Percentiles rank a stretch among this genome's conserved stretches.
These are phyloP conservation scores for Sebastolobus alascanus DNA, from an alignment of 2,797 vertebrate species.

Conservation along the genomic window DNA sequence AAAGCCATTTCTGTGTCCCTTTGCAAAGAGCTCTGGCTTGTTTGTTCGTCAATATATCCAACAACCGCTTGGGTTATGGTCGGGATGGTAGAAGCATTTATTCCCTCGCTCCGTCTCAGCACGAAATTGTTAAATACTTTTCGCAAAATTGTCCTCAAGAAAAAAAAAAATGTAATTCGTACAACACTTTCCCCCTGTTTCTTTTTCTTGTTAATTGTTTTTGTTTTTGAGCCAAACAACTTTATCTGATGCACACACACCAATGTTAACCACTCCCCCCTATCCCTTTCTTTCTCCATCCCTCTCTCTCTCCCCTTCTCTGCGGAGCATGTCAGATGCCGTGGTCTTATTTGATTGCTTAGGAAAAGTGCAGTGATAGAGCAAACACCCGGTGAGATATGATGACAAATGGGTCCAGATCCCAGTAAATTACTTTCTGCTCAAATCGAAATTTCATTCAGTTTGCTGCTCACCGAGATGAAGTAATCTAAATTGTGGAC, in stretches of 20 bases:
- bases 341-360: constrained; percentile 99
- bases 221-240: constrained; percentile 61
- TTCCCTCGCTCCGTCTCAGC: constrained; percentile 21
- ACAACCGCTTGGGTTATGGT: constrained; percentile 88
- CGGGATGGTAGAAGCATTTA: constrained; percentile 36
- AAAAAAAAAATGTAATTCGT: constrained; percentile 8
- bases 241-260: constrained; percentile 66
- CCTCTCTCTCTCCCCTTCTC: constrained; percentile 68
- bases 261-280: constrained; percentile 65
- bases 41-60: constrained; percentile 94
- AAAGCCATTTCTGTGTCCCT: constrained; percentile 93
- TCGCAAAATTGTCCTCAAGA: constrained; percentile 35
- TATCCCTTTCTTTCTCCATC: constrained; percentile 58
- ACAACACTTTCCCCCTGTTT: constrained; percentile 17
- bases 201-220: constrained; percentile 41
- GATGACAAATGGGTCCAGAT: constrained; percentile 99
- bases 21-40: constrained; percentile 89
- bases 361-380: constrained; percentile 99
- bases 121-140: constrained; percentile 68
- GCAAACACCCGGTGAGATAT: constrained; percentile 99
- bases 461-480: constrained; percentile 99
- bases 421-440: constrained; percentile 99
- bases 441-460: constrained; percentile 99
- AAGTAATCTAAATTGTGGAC: constrained; percentile 99
- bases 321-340: constrained; percentile 96